phyloP scores from a whole-genome alignment of 2,113 vertebrate species.

The Holacanthus passer region DNA sequence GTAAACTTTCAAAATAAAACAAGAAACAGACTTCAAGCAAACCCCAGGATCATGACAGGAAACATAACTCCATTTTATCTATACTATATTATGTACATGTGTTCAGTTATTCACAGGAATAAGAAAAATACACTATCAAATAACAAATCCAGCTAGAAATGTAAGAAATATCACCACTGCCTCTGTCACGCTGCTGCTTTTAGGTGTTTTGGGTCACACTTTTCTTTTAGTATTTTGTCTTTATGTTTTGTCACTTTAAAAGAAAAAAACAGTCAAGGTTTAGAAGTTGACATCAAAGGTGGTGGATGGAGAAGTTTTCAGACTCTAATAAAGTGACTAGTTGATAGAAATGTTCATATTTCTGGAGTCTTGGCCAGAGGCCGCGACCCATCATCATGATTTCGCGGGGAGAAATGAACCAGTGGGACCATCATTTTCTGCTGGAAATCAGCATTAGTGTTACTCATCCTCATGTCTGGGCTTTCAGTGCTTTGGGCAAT shows the following conservation, averaged over 20 bases:
- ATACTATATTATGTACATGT: neutral
- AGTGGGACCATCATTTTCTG: slow-evolving; percentile 22
- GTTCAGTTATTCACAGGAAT: neutral
- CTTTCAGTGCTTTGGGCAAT: slow-evolving; percentile 8
- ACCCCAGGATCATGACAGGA: too few species aligned
- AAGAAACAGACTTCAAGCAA: too few species aligned
- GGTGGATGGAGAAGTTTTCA: slow-evolving; percentile 2
- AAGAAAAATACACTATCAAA: neutral
- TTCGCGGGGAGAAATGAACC: slow-evolving; percentile 35
- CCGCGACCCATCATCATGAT: slow-evolving; percentile 24
- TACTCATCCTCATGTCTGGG: slow-evolving; percentile 8
- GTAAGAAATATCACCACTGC: neutral
- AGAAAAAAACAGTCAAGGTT: neutral
- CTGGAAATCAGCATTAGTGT: slow-evolving; percentile 32
- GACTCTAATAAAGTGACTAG: slow-evolving; percentile 5
- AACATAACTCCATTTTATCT: neutral
- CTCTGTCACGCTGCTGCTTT: too few species aligned
- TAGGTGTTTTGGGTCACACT: neutral
- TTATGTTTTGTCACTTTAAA: neutral
- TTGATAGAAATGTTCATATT: slow-evolving; percentile 17
- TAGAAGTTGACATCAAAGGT: neutral
- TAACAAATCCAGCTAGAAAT: neutral
- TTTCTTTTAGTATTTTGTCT: neutral
- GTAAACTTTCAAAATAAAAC: too few species aligned
- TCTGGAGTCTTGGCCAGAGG: slow-evolving; percentile 19